phyloP scores from a whole-genome alignment of 2,113 vertebrate species.

The Paraplagusia blochii region DNA sequence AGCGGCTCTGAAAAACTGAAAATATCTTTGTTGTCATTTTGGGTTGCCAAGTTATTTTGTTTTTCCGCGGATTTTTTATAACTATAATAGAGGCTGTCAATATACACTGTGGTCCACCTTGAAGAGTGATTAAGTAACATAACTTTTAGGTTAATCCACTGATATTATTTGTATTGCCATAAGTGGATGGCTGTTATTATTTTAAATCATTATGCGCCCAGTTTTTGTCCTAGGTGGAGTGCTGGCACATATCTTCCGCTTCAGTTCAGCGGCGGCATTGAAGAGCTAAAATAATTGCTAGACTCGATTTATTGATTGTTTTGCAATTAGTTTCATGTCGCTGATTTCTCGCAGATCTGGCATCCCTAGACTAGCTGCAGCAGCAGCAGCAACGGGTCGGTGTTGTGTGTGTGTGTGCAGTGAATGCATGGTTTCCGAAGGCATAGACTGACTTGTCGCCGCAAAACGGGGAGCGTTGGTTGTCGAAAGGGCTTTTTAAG shows the following conservation, averaged over 20 bases:
- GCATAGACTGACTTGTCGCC: constrained; percentile 31
- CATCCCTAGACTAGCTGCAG: not conserved
- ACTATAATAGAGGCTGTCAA: not conserved
- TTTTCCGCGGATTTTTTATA: not conserved
- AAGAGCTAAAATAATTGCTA: too few relatives aligned
- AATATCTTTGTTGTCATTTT: constrained; percentile 26
- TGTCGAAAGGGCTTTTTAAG: constrained; percentile 8
- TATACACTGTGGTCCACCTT: too few relatives aligned
- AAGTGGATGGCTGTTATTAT: too few relatives aligned
- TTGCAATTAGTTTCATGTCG: not conserved
- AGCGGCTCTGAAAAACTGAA: constrained; percentile 2
- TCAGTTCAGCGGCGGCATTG: too few relatives aligned
- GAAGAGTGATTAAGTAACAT: too few relatives aligned
- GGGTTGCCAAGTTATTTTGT: not conserved
- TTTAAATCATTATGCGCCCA: too few relatives aligned
- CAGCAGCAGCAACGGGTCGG: constrained; percentile 20
- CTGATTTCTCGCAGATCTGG: not conserved
- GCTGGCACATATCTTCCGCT: too few relatives aligned
- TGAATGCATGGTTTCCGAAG: constrained; percentile 48
- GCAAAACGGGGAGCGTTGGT: constrained; percentile 11
- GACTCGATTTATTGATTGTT: not conserved
- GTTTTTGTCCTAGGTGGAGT: too few relatives aligned
- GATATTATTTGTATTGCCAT: too few relatives aligned
- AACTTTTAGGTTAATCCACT: too few relatives aligned
- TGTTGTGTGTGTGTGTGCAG: constrained; percentile 20